A percentile compares a stretch with the other conserved stretches of the same genome.
Evolutionary conservation across 1,140 invertebrate genomes (phyloP).

Genomic region (Bradysia coprophila): DNA sequence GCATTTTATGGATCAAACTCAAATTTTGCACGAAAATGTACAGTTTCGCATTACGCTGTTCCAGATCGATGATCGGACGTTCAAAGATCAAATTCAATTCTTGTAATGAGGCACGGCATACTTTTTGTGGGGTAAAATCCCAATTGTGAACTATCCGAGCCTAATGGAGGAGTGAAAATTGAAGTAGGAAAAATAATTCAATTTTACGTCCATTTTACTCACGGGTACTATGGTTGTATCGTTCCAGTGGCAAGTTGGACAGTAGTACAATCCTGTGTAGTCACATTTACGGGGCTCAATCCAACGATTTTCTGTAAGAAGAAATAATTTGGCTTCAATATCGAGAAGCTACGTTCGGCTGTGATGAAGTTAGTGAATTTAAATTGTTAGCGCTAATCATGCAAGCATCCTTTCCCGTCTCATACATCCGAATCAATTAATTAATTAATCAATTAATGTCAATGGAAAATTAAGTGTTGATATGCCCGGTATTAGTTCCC

Average conservation of each 20-base stretch:
- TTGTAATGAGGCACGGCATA: constrained; percentile 45
- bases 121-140: constrained; percentile 65
- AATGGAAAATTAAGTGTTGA: too few species aligned
- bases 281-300: constrained; percentile 65
- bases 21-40: constrained; percentile 78
- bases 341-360: too few species aligned
- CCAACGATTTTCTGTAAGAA: constrained; percentile 37
- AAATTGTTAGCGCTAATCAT: too few species aligned
- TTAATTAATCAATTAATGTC: too few species aligned
- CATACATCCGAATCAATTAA: too few species aligned
- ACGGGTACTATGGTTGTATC: constrained; percentile 58
- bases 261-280: constrained; percentile 81
- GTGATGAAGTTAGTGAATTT: too few species aligned
- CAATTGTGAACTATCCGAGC: constrained; percentile 83
- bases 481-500: too few species aligned
- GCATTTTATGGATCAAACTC: constrained; percentile 40
- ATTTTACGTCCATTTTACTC: too few species aligned
- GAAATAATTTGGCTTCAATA: too few species aligned
- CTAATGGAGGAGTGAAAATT: too few species aligned
- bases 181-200: too few species aligned
- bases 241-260: constrained; percentile 81
- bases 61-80: constrained; percentile 61
- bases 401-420: too few species aligned
- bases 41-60: constrained; percentile 62
- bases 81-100: constrained; percentile 31